phyloP scores from a whole-genome alignment of 2,888 invertebrate species.

The Siphlonurus alternatus region DNA sequence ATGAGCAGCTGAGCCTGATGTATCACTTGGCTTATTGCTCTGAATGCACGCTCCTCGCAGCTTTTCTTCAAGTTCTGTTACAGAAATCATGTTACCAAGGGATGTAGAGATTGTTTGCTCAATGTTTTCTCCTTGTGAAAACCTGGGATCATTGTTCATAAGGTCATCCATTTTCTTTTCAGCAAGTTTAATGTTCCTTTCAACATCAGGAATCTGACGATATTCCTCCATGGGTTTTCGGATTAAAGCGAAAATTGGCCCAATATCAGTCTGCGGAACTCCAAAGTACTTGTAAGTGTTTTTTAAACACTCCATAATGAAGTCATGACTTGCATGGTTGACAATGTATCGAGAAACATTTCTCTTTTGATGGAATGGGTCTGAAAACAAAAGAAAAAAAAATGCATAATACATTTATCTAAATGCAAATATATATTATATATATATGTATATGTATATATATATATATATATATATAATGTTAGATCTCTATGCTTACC shows the following conservation, averaged over 20 bases:
- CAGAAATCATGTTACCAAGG: background rate
- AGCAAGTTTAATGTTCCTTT: background rate
- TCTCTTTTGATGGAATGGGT: constrained; percentile 28
- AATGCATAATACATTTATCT: constrained; percentile 3
- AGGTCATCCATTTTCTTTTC: background rate
- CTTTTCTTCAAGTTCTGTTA: background rate
- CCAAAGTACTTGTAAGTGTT: constrained; percentile 30
- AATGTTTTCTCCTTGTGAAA: background rate
- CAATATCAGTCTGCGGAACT: constrained; percentile 23
- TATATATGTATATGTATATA: too few relatives aligned
- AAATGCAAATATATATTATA: constrained; percentile 6
- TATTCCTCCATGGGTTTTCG: background rate
- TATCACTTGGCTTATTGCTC: background rate
- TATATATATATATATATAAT: too few relatives aligned
- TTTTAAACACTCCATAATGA: constrained; percentile 28
- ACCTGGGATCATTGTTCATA: background rate
- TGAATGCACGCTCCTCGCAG: background rate
- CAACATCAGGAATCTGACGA: background rate
- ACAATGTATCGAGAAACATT: constrained; percentile 29
- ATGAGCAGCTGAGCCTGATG: background rate
- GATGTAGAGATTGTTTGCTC: background rate
- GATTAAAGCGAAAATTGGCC: constrained; percentile 21
- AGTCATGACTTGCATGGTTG: constrained; percentile 27
- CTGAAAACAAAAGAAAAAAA: constrained; percentile 20
- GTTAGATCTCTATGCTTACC: constrained; percentile 15